Base-by-base conservation (phyloP, 1,140 invertebrate species). In the Heliconius hermathena region DNA sequence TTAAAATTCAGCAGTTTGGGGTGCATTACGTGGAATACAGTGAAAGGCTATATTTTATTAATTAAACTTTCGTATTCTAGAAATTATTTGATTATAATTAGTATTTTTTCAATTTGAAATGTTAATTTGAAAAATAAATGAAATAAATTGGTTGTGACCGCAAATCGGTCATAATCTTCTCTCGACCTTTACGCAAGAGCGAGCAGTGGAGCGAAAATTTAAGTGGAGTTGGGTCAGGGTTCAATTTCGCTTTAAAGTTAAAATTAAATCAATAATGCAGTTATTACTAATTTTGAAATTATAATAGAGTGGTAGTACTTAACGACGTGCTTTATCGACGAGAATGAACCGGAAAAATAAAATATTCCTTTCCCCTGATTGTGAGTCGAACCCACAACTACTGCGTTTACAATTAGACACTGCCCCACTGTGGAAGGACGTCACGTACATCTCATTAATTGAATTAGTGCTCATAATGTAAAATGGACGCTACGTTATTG, bases 151-250 rank as follows among this genome's bases (percentile, higher is more conserved):
- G 29, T 41, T 75, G 71, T n/a, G 71, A 79, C 73, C 78, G 60
- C 78, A 79, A 71, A 79, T 78, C 73, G 75, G 78, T 79, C 78
- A 79, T 79, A 79, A 79, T 75, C 78, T 52, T 75, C 36, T 29
- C 5, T n/a, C 78, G 78, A 52, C 78, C 78, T 79, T 60, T n/a
- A 11, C 1, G 73, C 78, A 79, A 75, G 71, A 41, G 73, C 38
- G n/a, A 16, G 72, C 22, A 36, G 9, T 46, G 60, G 5, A 70
- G 60, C 57, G 33, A 46, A 71, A 71, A 77, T 18, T 13, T 22
- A 77, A 72, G 41, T 77, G 49, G 76, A 18, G 38, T n/a, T 9
- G 46, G 76, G 76, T 77, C 76, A 77, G 76, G 76, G 76, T 72
- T 77, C 70, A 41, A 52, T 36, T 54, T 72, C 26, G 66, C 1